These are phyloP conservation scores for Rattus norvegicus DNA, from an alignment of 2,113 vertebrate genomes.

Conservation along the genomic window GRCr8 NC_086020.1:200004501-200005000, in stretches of 20 bases:
- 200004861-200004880: slow-evolving; percentile 12
- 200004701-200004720: not conserved
- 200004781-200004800: not conserved
- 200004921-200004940: not conserved
- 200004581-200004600: not conserved
- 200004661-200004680: not conserved
- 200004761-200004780: not conserved
- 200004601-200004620: not conserved
- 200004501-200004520: not conserved
- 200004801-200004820: not conserved
- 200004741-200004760: not conserved
- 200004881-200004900: slow-evolving; percentile 29
- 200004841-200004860: slow-evolving; percentile 12
- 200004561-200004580: not conserved
- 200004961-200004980: not conserved
- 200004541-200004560: not conserved
- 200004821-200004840: slow-evolving; percentile 24
- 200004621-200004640: not conserved
- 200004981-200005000: not conserved
- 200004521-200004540: not conserved
- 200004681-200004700: not conserved
- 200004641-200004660: not conserved
- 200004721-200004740: not conserved
- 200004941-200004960: not conserved
- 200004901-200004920: slow-evolving; percentile 43